These are phyloP conservation scores for Mechanitis messenoides DNA, from an alignment of 2,888 invertebrate genomes.

Conservation along the genomic window DNA sequence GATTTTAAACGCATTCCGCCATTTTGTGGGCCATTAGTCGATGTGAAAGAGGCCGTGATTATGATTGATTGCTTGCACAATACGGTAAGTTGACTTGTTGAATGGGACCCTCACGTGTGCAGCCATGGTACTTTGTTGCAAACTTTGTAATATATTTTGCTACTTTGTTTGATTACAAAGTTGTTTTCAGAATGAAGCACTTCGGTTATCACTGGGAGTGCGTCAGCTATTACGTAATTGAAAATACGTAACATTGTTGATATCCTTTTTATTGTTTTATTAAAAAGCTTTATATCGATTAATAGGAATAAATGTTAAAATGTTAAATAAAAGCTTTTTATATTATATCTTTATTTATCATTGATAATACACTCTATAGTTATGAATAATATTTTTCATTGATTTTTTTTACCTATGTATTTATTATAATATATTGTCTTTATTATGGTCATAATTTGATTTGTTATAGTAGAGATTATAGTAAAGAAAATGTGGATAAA, in stretches of 20 bases:
- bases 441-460: too few relatives aligned
- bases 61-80: slow-evolving; percentile 72
- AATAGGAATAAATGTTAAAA: background rate
- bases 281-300: background rate
- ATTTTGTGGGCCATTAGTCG: slow-evolving; percentile 74
- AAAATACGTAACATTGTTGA: slow-evolving; percentile 9
- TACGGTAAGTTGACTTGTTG: slow-evolving; percentile 66
- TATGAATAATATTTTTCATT: too few relatives aligned
- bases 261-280: background rate
- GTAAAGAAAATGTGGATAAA: too few relatives aligned
- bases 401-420: too few relatives aligned
- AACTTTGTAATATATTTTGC: slow-evolving; percentile 39
- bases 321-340: background rate
- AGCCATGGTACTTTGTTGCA: slow-evolving; percentile 52
- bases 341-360: background rate
- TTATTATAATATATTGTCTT: too few relatives aligned
- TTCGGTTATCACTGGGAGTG: slow-evolving; percentile 23
- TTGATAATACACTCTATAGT: too few relatives aligned
- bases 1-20: slow-evolving; percentile 72
- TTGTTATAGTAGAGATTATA: too few relatives aligned
- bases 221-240: slow-evolving; percentile 22
- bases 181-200: slow-evolving; percentile 19
- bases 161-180: slow-evolving; percentile 37
- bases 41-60: slow-evolving; percentile 73
- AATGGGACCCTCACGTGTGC: slow-evolving; percentile 64